A percentile compares a stretch with the other conserved stretches of the same genome.
Evolutionary conservation across 2,888 invertebrate genomes (phyloP).

Genomic region (Gymnosoma rotundatum): DNA sequence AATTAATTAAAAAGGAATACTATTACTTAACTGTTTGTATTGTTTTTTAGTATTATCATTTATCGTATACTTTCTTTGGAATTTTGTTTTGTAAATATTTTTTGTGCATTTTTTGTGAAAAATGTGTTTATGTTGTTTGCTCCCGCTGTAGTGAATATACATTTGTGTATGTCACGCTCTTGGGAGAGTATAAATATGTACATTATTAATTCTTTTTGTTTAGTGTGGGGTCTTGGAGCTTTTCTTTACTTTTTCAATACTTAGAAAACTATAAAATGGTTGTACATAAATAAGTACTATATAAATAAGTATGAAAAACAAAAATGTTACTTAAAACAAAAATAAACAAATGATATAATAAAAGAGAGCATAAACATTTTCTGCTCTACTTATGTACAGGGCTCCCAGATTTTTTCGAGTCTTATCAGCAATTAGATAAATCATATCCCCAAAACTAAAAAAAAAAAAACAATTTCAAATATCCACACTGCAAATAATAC

Average conservation of each 20-base stretch:
- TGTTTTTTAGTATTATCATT: slow-evolving; percentile 44
- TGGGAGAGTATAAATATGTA: background rate
- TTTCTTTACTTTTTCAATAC: slow-evolving; percentile 43
- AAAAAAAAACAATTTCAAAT: no score
- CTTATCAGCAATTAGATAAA: no score
- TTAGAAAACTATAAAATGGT: slow-evolving; percentile 15
- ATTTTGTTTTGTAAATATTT: slow-evolving; percentile 56
- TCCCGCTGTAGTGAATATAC: background rate
- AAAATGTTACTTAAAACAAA: slow-evolving; percentile 21
- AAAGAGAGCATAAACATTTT: slow-evolving; percentile 38
- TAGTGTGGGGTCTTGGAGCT: slow-evolving; percentile 35
- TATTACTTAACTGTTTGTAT: slow-evolving; percentile 11
- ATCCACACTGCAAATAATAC: no score
- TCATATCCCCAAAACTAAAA: no score
- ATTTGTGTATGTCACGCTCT: background rate
- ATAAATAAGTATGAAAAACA: no score
- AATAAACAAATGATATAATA: slow-evolving; percentile 31
- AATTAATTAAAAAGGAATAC: slow-evolving; percentile 12
- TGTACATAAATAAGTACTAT: no score
- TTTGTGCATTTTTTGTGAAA: background rate
- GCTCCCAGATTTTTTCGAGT: no score
- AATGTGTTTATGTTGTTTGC: background rate
- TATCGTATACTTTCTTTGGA: slow-evolving; percentile 51
- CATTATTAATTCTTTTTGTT: slow-evolving; percentile 23
- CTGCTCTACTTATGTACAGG: slow-evolving; percentile 15